Evolutionary conservation across 2,888 invertebrate genomes (phyloP), one percentile per base, ranked within the genome.

Genomic region (Agriotes lineatus): DNA sequence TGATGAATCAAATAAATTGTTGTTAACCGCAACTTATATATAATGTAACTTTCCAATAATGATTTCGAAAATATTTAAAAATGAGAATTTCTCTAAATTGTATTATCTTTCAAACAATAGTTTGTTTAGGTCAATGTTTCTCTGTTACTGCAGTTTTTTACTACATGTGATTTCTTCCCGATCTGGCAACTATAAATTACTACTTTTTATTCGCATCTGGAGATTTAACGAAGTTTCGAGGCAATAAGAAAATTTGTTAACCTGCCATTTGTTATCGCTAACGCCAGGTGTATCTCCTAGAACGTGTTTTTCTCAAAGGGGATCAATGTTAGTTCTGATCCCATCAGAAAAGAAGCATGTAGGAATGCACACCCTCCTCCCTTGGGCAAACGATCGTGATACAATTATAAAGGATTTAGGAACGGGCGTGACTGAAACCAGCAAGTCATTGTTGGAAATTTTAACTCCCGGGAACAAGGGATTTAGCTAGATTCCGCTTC

Each of bases 331-430:
- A 33, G 60, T 60, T 69, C 35, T 63, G 57, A 66, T 69, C 60
- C 58, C 37, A 69, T 54, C 61, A 65, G 57, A 58, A 69, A 25
- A 60, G 52, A 61, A 66, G 56, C 57, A 65, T 57, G 57, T 16
- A 62, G 58, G 62, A 66, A 69, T 66, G 56, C 66, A 54, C 39
- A 35, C 60, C 61, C 45, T 61, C 37, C 18, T 67, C 70, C 67
- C 70, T 12, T 18, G 70, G 60, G 70, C 35, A 70, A 58, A 66
- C 70, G 67, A 70, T 70, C 74, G 72, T 73, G 70, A 75, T 75
- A 71, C 74, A 75, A 73, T 74, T 75, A 75, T 74, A 72, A 70
- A 68, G 71, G 75, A 74, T 74, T 74, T 74, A 70, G 68, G 65
- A 63, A 65, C 52, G 63, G 63, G 68, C 69, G 72, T 70, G 72